A percentile compares a stretch with the other conserved stretches of the same genome.
Conservation (phyloP, 2,113 vertebrate genomes). For the Dicerorhinus sumatrensis region DNA sequence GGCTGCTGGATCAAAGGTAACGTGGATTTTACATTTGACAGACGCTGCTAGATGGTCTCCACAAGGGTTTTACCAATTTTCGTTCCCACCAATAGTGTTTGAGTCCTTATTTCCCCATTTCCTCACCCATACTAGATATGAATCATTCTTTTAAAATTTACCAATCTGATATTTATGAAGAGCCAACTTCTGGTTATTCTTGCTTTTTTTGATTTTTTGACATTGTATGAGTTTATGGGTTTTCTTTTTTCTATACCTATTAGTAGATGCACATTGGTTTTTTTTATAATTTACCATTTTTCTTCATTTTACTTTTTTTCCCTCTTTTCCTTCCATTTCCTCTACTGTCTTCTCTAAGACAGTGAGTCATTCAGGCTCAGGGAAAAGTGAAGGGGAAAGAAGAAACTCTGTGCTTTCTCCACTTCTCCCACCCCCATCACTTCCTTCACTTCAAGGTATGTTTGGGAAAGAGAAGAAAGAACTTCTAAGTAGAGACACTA, state of each 20-base stretch:
- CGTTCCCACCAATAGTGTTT: neutral
- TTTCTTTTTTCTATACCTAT: neutral
- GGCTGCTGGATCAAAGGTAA: neutral
- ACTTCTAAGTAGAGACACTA: neutral
- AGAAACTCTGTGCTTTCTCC: neutral
- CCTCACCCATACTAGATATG: neutral
- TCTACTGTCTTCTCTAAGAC: neutral
- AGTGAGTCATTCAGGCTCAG: neutral
- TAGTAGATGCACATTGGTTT: neutral
- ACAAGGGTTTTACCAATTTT: neutral
- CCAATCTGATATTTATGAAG: neutral
- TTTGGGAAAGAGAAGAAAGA: neutral
- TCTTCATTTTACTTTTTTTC: neutral
- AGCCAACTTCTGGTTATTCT: neutral
- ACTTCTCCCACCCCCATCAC: rapidly evolving
- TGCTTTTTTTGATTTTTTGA: neutral
- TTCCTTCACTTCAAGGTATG: neutral
- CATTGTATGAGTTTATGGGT: neutral
- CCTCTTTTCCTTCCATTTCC: neutral
- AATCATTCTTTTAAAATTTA: neutral
- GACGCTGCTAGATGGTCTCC: neutral
- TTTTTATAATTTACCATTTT: neutral
- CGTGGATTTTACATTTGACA: neutral
- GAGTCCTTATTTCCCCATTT: neutral
- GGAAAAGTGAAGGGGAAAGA: neutral